These are phyloP conservation scores for Danio kyathit DNA, from an alignment of 2,797 vertebrate genomes.

Conservation along the genomic window DNA sequence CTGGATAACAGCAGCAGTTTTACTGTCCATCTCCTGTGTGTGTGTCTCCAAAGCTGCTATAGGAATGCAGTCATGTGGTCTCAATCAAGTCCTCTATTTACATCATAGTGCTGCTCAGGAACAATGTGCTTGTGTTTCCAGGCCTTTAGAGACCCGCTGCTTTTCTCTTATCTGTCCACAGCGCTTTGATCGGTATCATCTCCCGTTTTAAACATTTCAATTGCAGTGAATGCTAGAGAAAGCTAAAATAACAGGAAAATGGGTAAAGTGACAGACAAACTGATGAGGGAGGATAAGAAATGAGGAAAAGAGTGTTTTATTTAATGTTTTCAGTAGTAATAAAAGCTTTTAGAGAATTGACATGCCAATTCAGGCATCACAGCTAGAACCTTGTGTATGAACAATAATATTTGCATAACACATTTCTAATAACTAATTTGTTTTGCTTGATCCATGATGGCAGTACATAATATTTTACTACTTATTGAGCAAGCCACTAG, in stretches of 20 bases:
- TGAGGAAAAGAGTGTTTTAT: neutral
- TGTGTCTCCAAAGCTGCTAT: slow-evolving; percentile 32
- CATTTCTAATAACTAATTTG: too few species aligned
- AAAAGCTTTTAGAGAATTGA: neutral
- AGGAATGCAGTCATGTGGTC: slow-evolving; percentile 62
- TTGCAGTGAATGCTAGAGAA: neutral
- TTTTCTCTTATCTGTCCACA: slow-evolving; percentile 32
- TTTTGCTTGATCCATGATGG: too few species aligned
- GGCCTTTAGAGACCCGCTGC: slow-evolving; percentile 25
- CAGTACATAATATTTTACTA: too few species aligned
- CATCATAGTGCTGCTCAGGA: slow-evolving; percentile 50
- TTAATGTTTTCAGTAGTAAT: neutral
- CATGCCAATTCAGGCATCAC: too few species aligned
- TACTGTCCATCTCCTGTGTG: slow-evolving; percentile 24
- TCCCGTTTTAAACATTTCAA: slow-evolving; percentile 21
- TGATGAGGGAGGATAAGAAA: neutral
- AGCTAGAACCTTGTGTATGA: too few species aligned
- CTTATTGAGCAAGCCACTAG: too few species aligned
- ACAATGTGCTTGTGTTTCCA: slow-evolving; percentile 60
- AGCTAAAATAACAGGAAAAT: neutral
- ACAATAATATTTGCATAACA: too few species aligned
- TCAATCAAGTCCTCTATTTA: slow-evolving; percentile 54
- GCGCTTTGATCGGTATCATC: slow-evolving; percentile 29
- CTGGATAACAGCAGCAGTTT: slow-evolving; percentile 22
- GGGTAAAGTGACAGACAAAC: neutral